Conservation (phyloP, 2,888 invertebrate genomes). For the Ecliptopera silaceata region DNA sequence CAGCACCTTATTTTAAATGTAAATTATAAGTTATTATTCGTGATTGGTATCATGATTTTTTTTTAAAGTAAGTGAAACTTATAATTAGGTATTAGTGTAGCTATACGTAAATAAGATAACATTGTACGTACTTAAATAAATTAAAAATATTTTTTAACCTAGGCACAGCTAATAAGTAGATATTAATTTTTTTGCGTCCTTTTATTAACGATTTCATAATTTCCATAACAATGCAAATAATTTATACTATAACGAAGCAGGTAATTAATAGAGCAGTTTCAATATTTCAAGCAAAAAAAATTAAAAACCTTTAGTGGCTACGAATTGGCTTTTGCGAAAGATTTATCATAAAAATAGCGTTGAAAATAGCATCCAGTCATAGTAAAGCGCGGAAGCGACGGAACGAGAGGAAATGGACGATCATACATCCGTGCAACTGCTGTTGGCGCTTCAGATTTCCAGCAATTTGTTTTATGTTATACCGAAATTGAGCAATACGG, state of each 20-base stretch:
- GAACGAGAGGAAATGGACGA: conserved; percentile 65
- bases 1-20: conserved; percentile 9
- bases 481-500: conserved; percentile 21
- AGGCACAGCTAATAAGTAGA: no score
- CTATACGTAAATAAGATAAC: no score
- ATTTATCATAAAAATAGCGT: conserved; percentile 31
- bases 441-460: conserved; percentile 59
- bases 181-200: no score
- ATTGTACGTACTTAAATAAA: no score
- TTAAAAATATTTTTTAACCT: no score
- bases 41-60: neutral
- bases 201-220: no score
- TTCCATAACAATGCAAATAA: no score
- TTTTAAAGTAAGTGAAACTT: neutral
- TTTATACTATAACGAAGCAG: no score
- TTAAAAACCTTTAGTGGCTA: no score
- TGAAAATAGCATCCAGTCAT: conserved; percentile 61
- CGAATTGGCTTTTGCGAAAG: neutral
- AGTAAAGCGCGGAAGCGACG: conserved; percentile 62
- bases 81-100: no score
- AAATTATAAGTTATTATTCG: neutral
- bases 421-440: conserved; percentile 54
- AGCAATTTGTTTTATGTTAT: conserved; percentile 37
- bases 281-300: no score
- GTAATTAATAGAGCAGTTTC: no score